phyloP scores from a whole-genome alignment of 2,888 invertebrate genomes.

The Chrysomela aeneicollis region DNA sequence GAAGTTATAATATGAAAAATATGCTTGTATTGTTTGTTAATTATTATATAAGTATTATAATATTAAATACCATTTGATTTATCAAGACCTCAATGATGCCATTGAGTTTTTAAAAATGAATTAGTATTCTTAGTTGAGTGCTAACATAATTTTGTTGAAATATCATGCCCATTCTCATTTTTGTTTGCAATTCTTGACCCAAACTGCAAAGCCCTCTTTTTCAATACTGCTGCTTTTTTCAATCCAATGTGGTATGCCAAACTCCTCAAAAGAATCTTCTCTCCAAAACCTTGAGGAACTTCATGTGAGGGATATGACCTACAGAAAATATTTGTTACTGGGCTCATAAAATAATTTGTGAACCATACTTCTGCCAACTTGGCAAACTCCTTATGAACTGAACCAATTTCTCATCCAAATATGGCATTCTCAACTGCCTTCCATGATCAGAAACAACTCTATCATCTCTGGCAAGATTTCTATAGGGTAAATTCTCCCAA shows the following conservation, averaged over 20 bases:
- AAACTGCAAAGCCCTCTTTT: slow-evolving; percentile 96
- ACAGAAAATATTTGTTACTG: slow-evolving; percentile 31
- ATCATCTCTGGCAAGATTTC: slow-evolving; percentile 96
- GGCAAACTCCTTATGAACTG: slow-evolving; percentile 70
- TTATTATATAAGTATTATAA: background rate
- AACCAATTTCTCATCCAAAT: slow-evolving; percentile 76
- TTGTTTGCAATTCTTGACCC: slow-evolving; percentile 93
- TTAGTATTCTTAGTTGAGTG: background rate
- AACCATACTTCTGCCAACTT: slow-evolving; percentile 73
- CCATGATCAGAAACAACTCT: slow-evolving; percentile 91
- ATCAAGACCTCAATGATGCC: too few species aligned
- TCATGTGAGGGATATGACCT: slow-evolving; percentile 59
- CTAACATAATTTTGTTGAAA: slow-evolving; percentile 63
- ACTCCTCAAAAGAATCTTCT: slow-evolving; percentile 86
- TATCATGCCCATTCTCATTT: slow-evolving; percentile 85
- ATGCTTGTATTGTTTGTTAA: background rate
- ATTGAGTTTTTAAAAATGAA: too few species aligned
- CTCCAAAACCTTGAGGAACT: slow-evolving; percentile 84
- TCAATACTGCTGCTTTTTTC: slow-evolving; percentile 70
- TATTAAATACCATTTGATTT: background rate
- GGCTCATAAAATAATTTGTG: background rate
- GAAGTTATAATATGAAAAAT: background rate
- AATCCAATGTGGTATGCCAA: slow-evolving; percentile 75
- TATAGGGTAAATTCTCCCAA: slow-evolving; percentile 82
- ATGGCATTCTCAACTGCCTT: slow-evolving; percentile 81